Evolutionary conservation across 2,797 vertebrate genomes (phyloP).

Genomic region (Coranthus polyacanthus): DNA sequence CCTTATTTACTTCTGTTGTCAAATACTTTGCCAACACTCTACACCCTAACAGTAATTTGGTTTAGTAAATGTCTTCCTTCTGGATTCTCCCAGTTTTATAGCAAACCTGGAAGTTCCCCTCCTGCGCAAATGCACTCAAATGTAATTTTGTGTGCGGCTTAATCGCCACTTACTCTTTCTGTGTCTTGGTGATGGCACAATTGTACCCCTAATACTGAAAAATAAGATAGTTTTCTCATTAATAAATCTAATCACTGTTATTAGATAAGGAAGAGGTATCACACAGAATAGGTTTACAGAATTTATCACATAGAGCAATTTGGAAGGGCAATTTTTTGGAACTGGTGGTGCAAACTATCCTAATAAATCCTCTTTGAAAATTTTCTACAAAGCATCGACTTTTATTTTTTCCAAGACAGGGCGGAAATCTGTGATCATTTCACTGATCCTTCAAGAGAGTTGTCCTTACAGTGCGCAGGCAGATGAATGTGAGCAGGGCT

Average conservation of each 20-base stretch:
- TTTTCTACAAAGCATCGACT: neutral
- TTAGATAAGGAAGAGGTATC: neutral
- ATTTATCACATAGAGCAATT: neutral
- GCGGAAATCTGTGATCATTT: constrained; percentile 1
- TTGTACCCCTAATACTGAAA: neutral
- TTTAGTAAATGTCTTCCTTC: too few species aligned
- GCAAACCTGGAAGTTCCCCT: too few species aligned
- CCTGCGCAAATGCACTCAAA: too few species aligned
- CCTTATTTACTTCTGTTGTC: too few species aligned
- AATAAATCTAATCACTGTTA: neutral
- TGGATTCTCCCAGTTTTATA: too few species aligned
- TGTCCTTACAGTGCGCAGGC: neutral
- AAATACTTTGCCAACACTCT: too few species aligned
- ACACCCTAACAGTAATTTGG: too few species aligned
- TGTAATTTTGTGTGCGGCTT: too few species aligned
- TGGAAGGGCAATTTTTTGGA: neutral
- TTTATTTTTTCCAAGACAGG: constrained; percentile 2
- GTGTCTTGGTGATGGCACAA: too few species aligned
- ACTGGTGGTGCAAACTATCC: neutral
- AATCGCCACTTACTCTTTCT: too few species aligned
- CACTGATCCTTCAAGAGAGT: neutral
- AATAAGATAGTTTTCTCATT: neutral
- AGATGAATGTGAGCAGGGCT: constrained; percentile 4
- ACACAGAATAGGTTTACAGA: neutral
- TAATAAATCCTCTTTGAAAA: neutral